Evolutionary conservation across 92 coral and sea anemone species (phyloP), one percentile per base, ranked within the genome.

Genomic region (Diadumene lineata): DNA sequence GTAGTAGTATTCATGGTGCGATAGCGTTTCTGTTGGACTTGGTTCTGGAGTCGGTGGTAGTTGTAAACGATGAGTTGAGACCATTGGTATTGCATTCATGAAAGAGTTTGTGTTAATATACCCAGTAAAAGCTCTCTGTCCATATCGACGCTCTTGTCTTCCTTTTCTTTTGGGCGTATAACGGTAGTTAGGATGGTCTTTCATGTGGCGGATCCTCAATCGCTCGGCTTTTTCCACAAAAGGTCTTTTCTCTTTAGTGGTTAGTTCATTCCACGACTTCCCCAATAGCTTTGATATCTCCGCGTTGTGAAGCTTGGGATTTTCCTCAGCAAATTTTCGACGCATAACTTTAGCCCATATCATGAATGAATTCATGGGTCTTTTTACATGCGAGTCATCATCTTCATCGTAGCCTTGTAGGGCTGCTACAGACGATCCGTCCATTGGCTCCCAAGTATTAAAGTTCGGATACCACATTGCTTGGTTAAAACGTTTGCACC

Each of bases 311-410:
- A 96, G 87, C 65, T 96, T 96, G 18, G 99, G 99, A 69, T 96
- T 96, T 57, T 96, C 97, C 81, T 96, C 99, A 21, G 99, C 99
- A 69, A 96, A 96, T 66, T 92, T 89, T 10, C 99, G 86, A 26
- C 99, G 79, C 99, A 96, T 96, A 27, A 96, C 90, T 77, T 96
- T 96, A 23, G 99, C 99, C 99, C 99, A 96, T 11, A 96, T 93
- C 99, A 96, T 96, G 85, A 96, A 96, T 17, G 97, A 92, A 77
- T 96, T 96, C 99, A 96, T 96, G 0, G 99, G 99, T 51, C 99
- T 78, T 68, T 96, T 96, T 15, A 96, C 99, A 65, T 96, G 99
- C 2, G 92, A 73, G 66, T 96, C 99, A 16, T 91, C 97, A 21
- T 94, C 98, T 17, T 96, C 97, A 4, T 84, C 81, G 69, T 81